Conservation (phyloP, 2,888 invertebrate genomes). For the Euzophera pinguis region DNA sequence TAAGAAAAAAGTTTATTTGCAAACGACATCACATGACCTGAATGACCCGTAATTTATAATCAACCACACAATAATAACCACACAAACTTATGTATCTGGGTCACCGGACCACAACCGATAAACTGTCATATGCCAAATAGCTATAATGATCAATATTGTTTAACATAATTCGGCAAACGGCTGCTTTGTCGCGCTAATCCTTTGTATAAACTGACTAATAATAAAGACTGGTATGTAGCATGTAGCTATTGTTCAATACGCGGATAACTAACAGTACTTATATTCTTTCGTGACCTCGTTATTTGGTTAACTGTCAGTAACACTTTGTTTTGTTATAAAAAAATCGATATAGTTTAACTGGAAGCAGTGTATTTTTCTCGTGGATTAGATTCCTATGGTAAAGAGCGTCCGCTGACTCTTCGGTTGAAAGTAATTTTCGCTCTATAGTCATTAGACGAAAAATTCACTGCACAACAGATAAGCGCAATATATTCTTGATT, state of each 20-base stretch:
- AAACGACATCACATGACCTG: constrained; percentile 1
- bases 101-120: not conserved
- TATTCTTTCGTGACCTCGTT: not conserved
- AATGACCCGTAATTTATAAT: constrained; percentile 5
- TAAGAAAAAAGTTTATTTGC: not conserved
- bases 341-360: too few species aligned
- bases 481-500: too few species aligned
- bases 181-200: constrained; percentile 3
- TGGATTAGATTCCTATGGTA: too few species aligned
- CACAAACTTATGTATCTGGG: constrained; percentile 4
- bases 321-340: too few species aligned
- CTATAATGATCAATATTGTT: not conserved
- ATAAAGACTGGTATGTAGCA: not conserved
- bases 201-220: constrained; percentile 5
- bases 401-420: too few species aligned
- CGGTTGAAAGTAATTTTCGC: too few species aligned
- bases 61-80: not conserved
- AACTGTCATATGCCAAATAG: not conserved
- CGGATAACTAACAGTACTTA: not conserved
- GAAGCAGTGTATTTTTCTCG: too few species aligned
- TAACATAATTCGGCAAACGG: not conserved
- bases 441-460: too few species aligned
- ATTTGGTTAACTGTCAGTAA: not conserved
- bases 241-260: constrained; percentile 1
- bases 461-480: too few species aligned